Percentiles rank a stretch among this genome's conserved stretches.
These are phyloP conservation scores for Drosophila rubida DNA, from an alignment of 2,888 invertebrate genomes.

Conservation along the genomic window DNA sequence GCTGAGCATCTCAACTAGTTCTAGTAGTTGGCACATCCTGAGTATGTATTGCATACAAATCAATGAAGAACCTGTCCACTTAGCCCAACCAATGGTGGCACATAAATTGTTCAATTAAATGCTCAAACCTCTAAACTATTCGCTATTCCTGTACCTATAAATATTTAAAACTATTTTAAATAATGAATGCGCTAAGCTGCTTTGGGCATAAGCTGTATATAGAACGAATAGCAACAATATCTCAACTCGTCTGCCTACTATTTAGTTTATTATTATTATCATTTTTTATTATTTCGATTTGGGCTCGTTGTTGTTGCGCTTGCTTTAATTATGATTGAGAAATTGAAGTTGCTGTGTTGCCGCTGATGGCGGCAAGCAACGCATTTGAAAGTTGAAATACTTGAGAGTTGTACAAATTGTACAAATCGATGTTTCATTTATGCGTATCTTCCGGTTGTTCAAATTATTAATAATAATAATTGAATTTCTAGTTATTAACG, in stretches of 20 bases:
- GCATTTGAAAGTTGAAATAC: conserved; percentile 81
- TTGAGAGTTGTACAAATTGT: conserved; percentile 58
- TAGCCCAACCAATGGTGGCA: conserved; percentile 25
- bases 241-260: conserved; percentile 25
- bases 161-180: conserved; percentile 38
- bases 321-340: conserved; percentile 54
- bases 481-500: conserved; percentile 66
- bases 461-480: conserved; percentile 63
- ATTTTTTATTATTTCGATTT: conserved; percentile 6
- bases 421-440: conserved; percentile 38
- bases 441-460: conserved; percentile 69
- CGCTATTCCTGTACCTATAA: conserved; percentile 39
- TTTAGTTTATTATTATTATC: conserved; percentile 10
- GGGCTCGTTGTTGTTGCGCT: background rate
- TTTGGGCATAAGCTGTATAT: conserved; percentile 14
- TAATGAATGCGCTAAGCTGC: conserved; percentile 28
- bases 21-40: conserved; percentile 61
- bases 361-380: conserved; percentile 41
- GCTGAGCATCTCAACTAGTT: conserved; percentile 59
- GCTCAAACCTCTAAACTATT: conserved; percentile 24
- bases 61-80: conserved; percentile 51
- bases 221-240: conserved; percentile 8
- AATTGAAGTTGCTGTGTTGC: conserved; percentile 53
- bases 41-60: conserved; percentile 58
- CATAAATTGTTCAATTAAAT: conserved; percentile 57